Base-by-base conservation (phyloP, 2,888 invertebrate genomes). In the Sarcophaga subvicina region DNA sequence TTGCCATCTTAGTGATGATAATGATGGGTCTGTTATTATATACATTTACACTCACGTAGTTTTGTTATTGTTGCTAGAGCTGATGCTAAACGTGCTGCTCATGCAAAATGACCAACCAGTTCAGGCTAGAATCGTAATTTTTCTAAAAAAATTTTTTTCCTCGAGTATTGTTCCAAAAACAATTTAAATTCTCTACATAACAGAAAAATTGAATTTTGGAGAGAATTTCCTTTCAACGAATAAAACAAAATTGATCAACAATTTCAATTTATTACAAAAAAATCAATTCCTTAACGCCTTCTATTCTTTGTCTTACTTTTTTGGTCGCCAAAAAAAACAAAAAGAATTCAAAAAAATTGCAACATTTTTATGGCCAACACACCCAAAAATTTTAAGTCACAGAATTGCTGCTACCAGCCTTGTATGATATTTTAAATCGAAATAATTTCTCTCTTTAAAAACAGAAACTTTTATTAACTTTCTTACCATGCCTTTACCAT, bases 31-130 rank as follows among this genome's bases (percentile, higher is more conserved):
- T 54, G 12, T 54, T 54, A 14, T 54, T 54, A 4, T 54, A 14
- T 49, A 4, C 14, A 14, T 49, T 4, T 54, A 54, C 54, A 54
- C 54, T 12, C 17, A 54, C 54, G 17, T 54, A 17, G 8, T 79
- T 64, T 49, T 75, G 79, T 75, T 14, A 54, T 14, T 73, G 49
- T 63, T 77, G 76, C 59, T 67, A 66, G 71, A 70, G 75, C 25
- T 63, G 60, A 47, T 73, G 80, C 3, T n/a, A 45, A 78, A 79
- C 79, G 75, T 87, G 75, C 66, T 81, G 64, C 17, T 71, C 66
- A 81, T 78, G 80, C 45, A 14, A 80, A 86, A 86, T 80, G 80
- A 73, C 83, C 83, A 62, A 63, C 47, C 69, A 63, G 47, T 73
- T 71, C 27, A 59, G 69, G 25, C 45, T 69, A 73, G 54, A 59